These are phyloP conservation scores for Amblyornis subalaris DNA, from an alignment of 2,113 vertebrate species.

Conservation along the genomic window DNA sequence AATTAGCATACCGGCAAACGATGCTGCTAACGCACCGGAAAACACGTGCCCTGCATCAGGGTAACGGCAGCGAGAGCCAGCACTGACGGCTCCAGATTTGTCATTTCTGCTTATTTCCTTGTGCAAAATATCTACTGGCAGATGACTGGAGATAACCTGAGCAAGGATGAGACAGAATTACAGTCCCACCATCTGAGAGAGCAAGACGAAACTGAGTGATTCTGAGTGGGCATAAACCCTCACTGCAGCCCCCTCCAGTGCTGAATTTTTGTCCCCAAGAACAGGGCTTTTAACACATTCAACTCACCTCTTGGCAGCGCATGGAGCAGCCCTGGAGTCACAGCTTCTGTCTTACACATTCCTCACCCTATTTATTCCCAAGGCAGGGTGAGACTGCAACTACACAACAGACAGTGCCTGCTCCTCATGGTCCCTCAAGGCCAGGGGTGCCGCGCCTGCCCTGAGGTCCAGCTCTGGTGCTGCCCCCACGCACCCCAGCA, in stretches of 20 bases:
- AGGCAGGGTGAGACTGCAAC: not conserved
- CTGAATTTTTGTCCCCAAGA: not conserved
- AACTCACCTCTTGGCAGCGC: not conserved
- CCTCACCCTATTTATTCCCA: not conserved
- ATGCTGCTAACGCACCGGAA: not conserved
- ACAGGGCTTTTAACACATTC: not conserved
- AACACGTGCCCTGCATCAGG: constrained; percentile 16
- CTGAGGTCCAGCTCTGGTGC: not conserved
- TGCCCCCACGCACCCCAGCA: not conserved
- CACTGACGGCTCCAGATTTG: not conserved
- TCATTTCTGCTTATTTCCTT: not conserved
- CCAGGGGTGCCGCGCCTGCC: not conserved
- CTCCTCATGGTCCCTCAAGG: accelerated
- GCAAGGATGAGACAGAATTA: not conserved
- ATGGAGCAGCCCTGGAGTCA: not conserved
- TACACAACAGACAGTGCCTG: accelerated
- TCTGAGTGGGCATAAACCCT: not conserved
- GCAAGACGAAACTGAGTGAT: not conserved
- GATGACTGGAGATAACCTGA: not conserved
- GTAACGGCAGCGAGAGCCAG: not conserved
- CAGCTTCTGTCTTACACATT: not conserved
- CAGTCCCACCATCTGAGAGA: accelerated
- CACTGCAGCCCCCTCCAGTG: not conserved
- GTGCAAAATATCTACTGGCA: not conserved
- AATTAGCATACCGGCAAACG: not conserved